Evolutionary conservation across 2,113 vertebrate species (phyloP).

Genomic region (Muscicapa adusta): DNA sequence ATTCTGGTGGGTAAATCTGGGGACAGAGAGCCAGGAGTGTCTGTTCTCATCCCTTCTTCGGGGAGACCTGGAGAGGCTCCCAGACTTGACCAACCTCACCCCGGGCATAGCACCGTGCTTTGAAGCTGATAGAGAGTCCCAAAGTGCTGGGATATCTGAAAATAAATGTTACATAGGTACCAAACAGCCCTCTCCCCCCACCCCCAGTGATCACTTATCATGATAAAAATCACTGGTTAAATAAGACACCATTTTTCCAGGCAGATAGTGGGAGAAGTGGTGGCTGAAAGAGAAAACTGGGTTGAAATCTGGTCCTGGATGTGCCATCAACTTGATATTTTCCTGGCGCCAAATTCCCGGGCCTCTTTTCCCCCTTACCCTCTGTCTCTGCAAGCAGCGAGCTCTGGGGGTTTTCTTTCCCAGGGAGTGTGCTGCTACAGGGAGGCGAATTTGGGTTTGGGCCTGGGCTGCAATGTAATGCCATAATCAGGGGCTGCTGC

Average conservation of each 20-base stretch:
- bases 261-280: background rate
- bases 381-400: background rate
- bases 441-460: slow-evolving; percentile 11
- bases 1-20: background rate
- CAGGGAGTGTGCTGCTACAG: background rate
- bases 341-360: rapidly evolving
- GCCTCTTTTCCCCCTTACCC: background rate
- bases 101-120: rapidly evolving
- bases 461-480: slow-evolving; percentile 6
- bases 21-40: rapidly evolving
- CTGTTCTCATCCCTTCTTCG: background rate
- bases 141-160: background rate
- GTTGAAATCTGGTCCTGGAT: background rate
- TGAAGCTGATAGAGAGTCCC: background rate
- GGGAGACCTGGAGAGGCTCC: background rate
- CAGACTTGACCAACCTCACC: background rate
- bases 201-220: background rate
- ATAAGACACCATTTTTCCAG: background rate
- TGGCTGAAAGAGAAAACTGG: background rate
- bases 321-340: background rate
- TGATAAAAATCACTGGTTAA: rapidly evolving
- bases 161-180: background rate
- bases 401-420: background rate
- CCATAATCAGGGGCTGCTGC: slow-evolving; percentile 46
- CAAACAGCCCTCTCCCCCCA: rapidly evolving